These are phyloP conservation scores for Harpalus rubripes DNA, from an alignment of 2,888 invertebrate genomes.

Conservation along the genomic window DNA sequence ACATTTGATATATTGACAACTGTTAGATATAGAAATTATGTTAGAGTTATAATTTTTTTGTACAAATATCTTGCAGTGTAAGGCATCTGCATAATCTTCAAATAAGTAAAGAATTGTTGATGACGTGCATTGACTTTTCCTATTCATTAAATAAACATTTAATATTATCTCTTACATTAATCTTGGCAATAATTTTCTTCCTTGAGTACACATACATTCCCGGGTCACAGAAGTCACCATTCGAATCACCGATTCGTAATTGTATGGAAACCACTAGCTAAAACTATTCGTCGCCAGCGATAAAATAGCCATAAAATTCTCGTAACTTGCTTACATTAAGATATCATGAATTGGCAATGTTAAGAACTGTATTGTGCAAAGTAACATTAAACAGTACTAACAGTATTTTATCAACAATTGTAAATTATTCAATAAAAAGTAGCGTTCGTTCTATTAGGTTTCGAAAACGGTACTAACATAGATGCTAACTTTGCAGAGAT, in stretches of 20 bases:
- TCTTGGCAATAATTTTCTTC: background rate
- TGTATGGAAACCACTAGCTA: background rate
- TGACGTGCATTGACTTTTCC: too few relatives aligned
- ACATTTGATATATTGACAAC: too few relatives aligned
- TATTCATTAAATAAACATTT: too few relatives aligned
- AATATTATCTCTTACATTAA: background rate
- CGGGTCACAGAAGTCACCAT: background rate
- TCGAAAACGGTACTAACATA: background rate
- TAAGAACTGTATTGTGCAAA: background rate
- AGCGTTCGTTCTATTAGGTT: background rate
- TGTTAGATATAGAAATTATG: too few relatives aligned
- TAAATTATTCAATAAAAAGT: slow-evolving; percentile 7
- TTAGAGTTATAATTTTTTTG: too few relatives aligned
- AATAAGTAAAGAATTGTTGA: too few relatives aligned
- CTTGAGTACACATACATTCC: background rate
- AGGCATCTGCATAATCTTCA: too few relatives aligned
- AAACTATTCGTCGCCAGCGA: background rate
- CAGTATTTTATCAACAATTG: background rate
- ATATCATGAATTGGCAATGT: background rate
- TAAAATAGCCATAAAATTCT: background rate
- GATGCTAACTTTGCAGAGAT: background rate
- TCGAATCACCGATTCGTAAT: background rate
- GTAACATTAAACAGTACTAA: background rate
- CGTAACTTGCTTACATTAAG: background rate
- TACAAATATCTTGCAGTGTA: too few relatives aligned